Percentiles rank a stretch among this genome's conserved stretches.
Evolutionary conservation across 2,113 vertebrate genomes (phyloP).

Genomic region (Pelvicachromis taeniatus): DNA sequence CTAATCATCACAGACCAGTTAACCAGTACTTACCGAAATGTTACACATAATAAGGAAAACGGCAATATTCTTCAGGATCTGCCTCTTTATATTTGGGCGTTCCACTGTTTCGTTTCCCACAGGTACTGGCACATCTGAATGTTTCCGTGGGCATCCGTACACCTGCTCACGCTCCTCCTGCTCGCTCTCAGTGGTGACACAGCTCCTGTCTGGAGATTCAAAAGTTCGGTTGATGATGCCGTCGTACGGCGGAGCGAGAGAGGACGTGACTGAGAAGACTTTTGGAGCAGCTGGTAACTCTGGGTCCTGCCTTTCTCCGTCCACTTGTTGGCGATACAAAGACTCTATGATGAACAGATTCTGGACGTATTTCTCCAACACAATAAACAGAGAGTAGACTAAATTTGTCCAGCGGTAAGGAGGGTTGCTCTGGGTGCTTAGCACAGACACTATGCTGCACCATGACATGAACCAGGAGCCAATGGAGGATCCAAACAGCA

Average conservation of each 20-base stretch:
- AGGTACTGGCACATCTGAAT: conserved; percentile 52
- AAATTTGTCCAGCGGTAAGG: conserved; percentile 86
- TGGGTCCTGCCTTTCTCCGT: conserved; percentile 44
- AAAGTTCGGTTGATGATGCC: conserved; percentile 75
- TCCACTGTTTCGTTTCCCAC: conserved; percentile 9
- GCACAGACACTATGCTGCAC: conserved; percentile 86
- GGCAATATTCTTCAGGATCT: conserved; percentile 84
- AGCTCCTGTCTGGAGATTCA: conserved; percentile 18
- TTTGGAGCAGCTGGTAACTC: conserved; percentile 63
- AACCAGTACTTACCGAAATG: conserved; percentile 66
- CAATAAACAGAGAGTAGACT: conserved; percentile 82
- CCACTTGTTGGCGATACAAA: conserved; percentile 77
- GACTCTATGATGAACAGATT: conserved; percentile 95
- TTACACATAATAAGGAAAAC: conserved; percentile 88
- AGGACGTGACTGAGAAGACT: conserved; percentile 78
- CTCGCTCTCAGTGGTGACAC: conserved; percentile 46
- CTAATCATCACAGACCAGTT: not conserved
- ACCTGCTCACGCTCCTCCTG: conserved; percentile 53
- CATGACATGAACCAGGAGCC: conserved; percentile 97
- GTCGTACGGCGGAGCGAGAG: conserved; percentile 63
- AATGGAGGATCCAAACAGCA: conserved; percentile 85
- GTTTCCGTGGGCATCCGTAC: conserved; percentile 34
- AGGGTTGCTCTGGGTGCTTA: conserved; percentile 70
- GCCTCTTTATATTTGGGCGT: conserved; percentile 69
- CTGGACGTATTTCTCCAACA: conserved; percentile 91